A percentile compares a stretch with the other conserved stretches of the same genome.
Conservation (phyloP, 2,113 vertebrate species). For the Osmerus mordax region DNA sequence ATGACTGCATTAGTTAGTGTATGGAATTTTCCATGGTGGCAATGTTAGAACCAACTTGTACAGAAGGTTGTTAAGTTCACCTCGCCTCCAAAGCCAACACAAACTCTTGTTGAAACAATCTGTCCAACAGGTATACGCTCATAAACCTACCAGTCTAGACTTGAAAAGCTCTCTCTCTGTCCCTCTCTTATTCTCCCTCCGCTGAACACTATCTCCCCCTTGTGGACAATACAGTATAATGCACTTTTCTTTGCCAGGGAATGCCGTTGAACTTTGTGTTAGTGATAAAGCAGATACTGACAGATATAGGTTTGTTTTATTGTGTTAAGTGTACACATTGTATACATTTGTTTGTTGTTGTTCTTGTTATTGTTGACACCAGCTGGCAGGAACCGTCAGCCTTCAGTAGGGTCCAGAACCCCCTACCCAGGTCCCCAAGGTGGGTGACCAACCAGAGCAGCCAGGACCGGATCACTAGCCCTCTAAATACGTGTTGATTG, state of each 20-base stretch:
- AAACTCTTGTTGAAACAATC: not conserved
- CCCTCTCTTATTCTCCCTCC: not conserved
- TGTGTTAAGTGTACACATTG: too few species aligned
- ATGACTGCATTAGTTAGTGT: not conserved
- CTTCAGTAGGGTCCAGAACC: conserved; percentile 27
- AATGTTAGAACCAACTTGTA: not conserved
- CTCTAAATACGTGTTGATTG: too few species aligned
- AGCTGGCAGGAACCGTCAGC: conserved; percentile 27
- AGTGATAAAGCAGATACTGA: too few species aligned
- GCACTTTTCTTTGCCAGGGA: not conserved
- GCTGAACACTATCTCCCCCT: conserved; percentile 17
- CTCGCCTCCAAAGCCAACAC: conserved; percentile 21
- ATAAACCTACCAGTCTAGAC: conserved; percentile 24
- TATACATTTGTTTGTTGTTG: conserved; percentile 21
- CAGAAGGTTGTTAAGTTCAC: not conserved
- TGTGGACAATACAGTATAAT: conserved; percentile 11
- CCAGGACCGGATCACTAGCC: too few species aligned
- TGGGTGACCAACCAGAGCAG: conserved; percentile 15
- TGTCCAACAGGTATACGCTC: conserved; percentile 23
- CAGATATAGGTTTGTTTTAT: conserved; percentile 3
- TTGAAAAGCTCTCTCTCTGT: conserved; percentile 10
- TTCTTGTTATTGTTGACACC: conserved; percentile 12
- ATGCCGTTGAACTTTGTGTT: too few species aligned
- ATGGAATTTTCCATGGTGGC: not conserved
- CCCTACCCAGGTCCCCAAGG: conserved; percentile 40